A percentile compares a stretch with the other conserved stretches of the same genome.
Evolutionary conservation across 2,797 vertebrate genomes (phyloP).

Genomic region (Sebastes aleutianus): DNA sequence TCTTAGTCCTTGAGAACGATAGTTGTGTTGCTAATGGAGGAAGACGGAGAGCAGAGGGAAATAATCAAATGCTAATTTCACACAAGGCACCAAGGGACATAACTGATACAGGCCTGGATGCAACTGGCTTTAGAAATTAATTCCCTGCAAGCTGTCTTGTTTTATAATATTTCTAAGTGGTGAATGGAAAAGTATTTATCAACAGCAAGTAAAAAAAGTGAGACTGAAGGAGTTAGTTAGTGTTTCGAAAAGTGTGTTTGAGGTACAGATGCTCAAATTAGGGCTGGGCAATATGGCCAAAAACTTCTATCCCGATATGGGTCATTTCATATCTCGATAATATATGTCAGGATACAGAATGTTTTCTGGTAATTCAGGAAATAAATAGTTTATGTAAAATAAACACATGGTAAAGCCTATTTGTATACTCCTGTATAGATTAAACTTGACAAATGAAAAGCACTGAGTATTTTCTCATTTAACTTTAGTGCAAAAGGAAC

Average conservation of each 20-base stretch:
- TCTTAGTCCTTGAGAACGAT: slow-evolving; percentile 26
- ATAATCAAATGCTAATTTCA: slow-evolving; percentile 56
- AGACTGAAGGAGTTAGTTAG: neutral
- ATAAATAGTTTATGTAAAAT: too few species aligned
- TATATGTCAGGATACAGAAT: too few species aligned
- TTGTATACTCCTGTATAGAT: too few species aligned
- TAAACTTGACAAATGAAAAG: too few species aligned
- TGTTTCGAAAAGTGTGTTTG: neutral
- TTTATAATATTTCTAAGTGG: slow-evolving; percentile 3
- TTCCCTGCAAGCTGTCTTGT: slow-evolving; percentile 22
- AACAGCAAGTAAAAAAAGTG: neutral
- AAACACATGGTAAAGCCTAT: too few species aligned
- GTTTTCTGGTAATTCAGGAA: too few species aligned
- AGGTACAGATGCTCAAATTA: neutral
- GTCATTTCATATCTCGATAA: too few species aligned
- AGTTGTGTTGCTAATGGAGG: slow-evolving; percentile 37
- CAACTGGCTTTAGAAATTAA: slow-evolving; percentile 35
- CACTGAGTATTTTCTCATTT: too few species aligned
- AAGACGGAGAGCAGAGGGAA: slow-evolving; percentile 44
- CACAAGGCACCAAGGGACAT: slow-evolving; percentile 25
- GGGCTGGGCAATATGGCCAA: neutral
- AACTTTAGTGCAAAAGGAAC: too few species aligned
- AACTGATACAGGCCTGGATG: slow-evolving; percentile 23
- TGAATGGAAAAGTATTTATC: slow-evolving; percentile 19
- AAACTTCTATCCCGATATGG: neutral